Percentiles rank a stretch among this genome's conserved stretches.
These are phyloP conservation scores for Tethya wilhelma DNA, from an alignment of 37 sponge, comb jelly and placozoan genomes.

Conservation along the genomic window DNA sequence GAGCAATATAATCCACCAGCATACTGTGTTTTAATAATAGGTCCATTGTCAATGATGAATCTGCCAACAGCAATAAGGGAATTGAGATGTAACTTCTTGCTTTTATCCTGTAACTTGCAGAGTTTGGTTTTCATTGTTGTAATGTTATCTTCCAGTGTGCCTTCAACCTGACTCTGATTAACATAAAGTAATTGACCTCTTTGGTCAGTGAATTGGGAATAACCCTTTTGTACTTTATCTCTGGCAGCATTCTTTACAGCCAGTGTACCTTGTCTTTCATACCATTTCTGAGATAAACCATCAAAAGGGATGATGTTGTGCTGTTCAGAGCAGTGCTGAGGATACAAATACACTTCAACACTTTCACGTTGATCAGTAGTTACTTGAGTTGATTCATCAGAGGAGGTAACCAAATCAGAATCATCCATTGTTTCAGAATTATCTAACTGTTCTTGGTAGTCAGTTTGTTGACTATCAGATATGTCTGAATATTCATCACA, in stretches of 20 bases:
- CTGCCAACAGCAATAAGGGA: neutral
- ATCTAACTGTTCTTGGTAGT: no score
- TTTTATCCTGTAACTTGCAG: no score
- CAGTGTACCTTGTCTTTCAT: slow-evolving; percentile 8
- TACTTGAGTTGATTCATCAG: no score
- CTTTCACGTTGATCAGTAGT: neutral
- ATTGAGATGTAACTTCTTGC: no score
- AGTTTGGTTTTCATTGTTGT: no score
- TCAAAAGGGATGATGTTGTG: neutral
- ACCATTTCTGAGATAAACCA: neutral
- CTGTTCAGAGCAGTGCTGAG: slow-evolving; percentile 3
- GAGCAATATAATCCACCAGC: neutral
- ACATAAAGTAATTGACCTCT: neutral
- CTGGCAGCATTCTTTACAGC: slow-evolving; percentile 4
- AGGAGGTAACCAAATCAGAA: no score
- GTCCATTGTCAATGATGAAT: slow-evolving; percentile 2
- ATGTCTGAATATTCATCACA: no score
- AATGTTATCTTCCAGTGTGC: slow-evolving; percentile 8
- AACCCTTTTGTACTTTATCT: neutral
- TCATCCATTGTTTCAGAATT: no score
- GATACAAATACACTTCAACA: slow-evolving; percentile 8
- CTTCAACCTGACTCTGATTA: neutral
- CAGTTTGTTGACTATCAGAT: no score
- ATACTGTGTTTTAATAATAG: slow-evolving; percentile 5
- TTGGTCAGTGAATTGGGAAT: neutral